Conservation (phyloP, 2,113 vertebrate genomes). For the Perca schrenkii region DNA sequence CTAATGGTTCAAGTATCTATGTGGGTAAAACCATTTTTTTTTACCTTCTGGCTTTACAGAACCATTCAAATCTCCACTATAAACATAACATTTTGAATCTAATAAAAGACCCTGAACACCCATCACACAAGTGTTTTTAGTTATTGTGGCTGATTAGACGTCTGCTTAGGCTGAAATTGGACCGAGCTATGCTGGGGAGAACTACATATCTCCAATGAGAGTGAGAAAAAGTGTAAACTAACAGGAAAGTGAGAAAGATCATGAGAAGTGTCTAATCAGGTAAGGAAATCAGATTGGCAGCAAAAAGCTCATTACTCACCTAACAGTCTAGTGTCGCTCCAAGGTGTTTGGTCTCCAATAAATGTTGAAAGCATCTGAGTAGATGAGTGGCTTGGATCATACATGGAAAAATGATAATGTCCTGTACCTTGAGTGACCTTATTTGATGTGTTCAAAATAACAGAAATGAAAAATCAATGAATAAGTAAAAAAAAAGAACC, state of each 20-base stretch:
- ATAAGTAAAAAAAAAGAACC: conserved; percentile 79
- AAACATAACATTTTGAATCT: neutral
- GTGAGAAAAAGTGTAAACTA: neutral
- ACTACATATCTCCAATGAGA: neutral
- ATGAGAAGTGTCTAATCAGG: neutral
- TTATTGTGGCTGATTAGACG: neutral
- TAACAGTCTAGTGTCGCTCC: conserved; percentile 4
- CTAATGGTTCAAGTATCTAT: neutral
- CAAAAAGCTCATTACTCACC: conserved; percentile 56
- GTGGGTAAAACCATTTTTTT: neutral
- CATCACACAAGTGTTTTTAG: neutral
- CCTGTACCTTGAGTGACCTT: conserved; percentile 92
- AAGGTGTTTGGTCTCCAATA: conserved; percentile 31
- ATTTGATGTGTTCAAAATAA: conserved; percentile 87
- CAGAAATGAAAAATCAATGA: conserved; percentile 89
- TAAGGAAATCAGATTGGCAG: neutral
- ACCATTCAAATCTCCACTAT: neutral
- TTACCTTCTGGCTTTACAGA: neutral
- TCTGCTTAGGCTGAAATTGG: neutral
- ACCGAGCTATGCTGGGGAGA: neutral
- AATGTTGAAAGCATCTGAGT: conserved; percentile 80
- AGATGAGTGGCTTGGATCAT: conserved; percentile 81
- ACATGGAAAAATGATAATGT: conserved; percentile 87
- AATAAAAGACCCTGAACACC: neutral
- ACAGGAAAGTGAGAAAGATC: neutral